Evolutionary conservation across 2,888 invertebrate genomes (phyloP).

Genomic region (Acanthococcus lagerstroemiae): DNA sequence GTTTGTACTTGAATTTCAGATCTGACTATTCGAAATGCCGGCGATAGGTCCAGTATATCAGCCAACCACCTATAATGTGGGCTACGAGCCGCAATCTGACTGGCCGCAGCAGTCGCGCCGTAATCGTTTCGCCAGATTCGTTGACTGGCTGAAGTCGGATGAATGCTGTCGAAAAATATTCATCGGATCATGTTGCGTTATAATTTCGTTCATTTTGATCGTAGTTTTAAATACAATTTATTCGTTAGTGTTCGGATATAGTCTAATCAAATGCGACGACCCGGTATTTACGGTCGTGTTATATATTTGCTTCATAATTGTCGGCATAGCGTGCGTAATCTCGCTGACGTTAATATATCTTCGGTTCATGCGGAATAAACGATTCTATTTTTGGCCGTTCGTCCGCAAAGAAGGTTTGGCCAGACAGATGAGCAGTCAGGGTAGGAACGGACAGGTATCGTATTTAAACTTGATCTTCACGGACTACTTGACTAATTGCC

Average conservation of each 20-base stretch:
- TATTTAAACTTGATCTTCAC: no score
- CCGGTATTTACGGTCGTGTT: neutral
- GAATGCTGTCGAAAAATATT: conserved; percentile 23
- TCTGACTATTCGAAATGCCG: conserved; percentile 46
- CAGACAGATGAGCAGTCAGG: conserved; percentile 39
- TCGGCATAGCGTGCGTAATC: conserved; percentile 30
- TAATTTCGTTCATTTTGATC: conserved; percentile 19
- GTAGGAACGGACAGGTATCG: conserved; percentile 40
- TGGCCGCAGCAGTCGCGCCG: conserved; percentile 38
- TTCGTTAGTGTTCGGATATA: conserved; percentile 1
- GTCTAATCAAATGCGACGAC: conserved; percentile 20
- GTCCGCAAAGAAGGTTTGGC: conserved; percentile 40
- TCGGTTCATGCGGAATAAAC: conserved; percentile 35
- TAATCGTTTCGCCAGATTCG: conserved; percentile 17
- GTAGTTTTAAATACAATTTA: conserved; percentile 8
- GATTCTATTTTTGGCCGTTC: conserved; percentile 38
- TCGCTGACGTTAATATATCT: conserved; percentile 33
- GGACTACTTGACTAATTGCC: neutral
- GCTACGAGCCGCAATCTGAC: conserved; percentile 50
- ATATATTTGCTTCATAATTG: conserved; percentile 35
- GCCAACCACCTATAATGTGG: conserved; percentile 56
- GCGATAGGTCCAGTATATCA: conserved; percentile 62
- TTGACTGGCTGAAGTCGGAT: conserved; percentile 31
- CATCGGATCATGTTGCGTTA: conserved; percentile 28
- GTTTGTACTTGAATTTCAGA: no score